Conservation (phyloP, 2,888 invertebrate species). For the Ernsta delagoae region DNA sequence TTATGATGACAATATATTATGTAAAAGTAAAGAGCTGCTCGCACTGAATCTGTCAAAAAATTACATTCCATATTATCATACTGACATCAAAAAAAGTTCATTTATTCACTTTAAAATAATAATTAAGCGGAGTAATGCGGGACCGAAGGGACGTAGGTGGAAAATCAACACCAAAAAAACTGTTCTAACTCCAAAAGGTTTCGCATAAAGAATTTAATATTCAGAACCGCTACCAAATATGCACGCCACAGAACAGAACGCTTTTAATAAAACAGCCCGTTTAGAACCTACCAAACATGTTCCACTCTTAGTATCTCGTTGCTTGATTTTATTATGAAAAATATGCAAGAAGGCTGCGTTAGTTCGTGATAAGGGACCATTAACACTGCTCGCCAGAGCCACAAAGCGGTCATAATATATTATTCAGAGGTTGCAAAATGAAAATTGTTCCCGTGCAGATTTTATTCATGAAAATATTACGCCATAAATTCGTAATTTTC, state of each 20-base stretch:
- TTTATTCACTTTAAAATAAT: no score
- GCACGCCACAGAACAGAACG: slow-evolving; percentile 4
- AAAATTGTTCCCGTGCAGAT: slow-evolving; percentile 49
- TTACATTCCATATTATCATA: no score
- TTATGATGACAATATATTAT: no score
- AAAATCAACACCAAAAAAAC: background rate
- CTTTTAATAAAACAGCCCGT: slow-evolving; percentile 25
- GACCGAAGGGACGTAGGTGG: no score
- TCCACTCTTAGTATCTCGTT: background rate
- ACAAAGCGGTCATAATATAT: slow-evolving; percentile 50
- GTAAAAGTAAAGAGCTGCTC: no score
- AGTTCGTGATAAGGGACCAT: slow-evolving; percentile 49
- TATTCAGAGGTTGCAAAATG: slow-evolving; percentile 52
- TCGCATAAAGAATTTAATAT: slow-evolving; percentile 21
- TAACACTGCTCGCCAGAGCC: slow-evolving; percentile 47
- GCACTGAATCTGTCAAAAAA: no score
- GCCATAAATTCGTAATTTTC: slow-evolving; percentile 46
- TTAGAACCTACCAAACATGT: background rate
- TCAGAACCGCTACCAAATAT: slow-evolving; percentile 8
- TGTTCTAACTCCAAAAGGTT: background rate
- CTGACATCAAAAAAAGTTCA: no score
- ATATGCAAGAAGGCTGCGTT: slow-evolving; percentile 38
- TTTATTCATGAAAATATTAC: slow-evolving; percentile 50
- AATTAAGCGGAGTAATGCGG: no score
- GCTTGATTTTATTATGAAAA: slow-evolving; percentile 16